These are phyloP conservation scores for Sebastes minor DNA, from an alignment of 2,797 vertebrate species.

Conservation along the genomic window DNA sequence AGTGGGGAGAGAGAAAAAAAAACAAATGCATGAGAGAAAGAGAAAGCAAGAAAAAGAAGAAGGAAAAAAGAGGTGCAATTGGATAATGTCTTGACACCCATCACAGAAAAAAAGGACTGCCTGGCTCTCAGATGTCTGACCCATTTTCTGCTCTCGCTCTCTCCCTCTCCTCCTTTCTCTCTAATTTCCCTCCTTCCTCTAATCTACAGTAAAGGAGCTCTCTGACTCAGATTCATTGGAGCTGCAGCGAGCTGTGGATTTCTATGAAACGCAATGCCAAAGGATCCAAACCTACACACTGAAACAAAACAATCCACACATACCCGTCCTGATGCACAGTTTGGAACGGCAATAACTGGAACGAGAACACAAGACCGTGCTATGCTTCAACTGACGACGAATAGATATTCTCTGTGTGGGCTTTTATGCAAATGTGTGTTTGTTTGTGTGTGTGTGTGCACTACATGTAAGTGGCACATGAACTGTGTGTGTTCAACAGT, in stretches of 20 bases:
- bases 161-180: constrained; percentile 12
- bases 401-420: constrained; percentile 20
- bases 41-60: constrained; percentile 3
- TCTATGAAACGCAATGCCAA: neutral
- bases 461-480: neutral
- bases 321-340: neutral
- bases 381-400: neutral
- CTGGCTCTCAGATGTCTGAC: constrained; percentile 75
- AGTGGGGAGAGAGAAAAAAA: neutral
- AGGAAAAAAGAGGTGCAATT: constrained; percentile 30
- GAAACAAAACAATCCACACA: neutral
- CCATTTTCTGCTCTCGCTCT: constrained; percentile 68
- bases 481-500: constrained; percentile 25
- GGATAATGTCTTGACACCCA: constrained; percentile 68
- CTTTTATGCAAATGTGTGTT: neutral
- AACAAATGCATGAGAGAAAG: neutral
- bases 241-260: constrained; percentile 1
- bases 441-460: neutral
- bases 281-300: constrained; percentile 1
- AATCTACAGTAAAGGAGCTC: constrained; percentile 48
- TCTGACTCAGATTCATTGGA: constrained; percentile 27
- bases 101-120: constrained; percentile 55
- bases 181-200: constrained; percentile 47
- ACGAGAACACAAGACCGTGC: neutral
- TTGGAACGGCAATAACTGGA: neutral